Conservation (phyloP, 1,140 invertebrate genomes). For the Drosophila bipectinata region DNA sequence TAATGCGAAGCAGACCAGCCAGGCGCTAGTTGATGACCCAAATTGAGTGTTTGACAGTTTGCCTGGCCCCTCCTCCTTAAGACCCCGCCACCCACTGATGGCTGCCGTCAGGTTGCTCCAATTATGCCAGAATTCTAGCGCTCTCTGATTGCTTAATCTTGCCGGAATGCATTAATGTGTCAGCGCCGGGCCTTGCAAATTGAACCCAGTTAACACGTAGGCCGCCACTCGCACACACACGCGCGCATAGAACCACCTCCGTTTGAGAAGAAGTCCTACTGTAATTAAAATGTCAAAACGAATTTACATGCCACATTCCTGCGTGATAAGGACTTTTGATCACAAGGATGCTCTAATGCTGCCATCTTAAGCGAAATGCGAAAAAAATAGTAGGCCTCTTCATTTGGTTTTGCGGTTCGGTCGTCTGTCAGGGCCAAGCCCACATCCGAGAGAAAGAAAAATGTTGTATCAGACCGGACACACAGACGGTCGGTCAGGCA, state of each 20-base stretch:
- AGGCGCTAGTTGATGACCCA: conserved; percentile 44
- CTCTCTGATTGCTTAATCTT: conserved; percentile 73
- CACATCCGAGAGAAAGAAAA: conserved; percentile 26
- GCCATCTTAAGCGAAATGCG: neutral
- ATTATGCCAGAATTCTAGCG: conserved; percentile 36
- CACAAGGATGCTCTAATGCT: conserved; percentile 4
- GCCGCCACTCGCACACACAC: neutral
- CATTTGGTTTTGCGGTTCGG: conserved; percentile 60
- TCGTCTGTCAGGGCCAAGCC: conserved; percentile 44
- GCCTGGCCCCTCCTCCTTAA: neutral
- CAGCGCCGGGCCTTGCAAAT: conserved; percentile 34
- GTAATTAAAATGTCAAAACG: conserved; percentile 76
- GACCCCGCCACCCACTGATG: conserved; percentile 1
- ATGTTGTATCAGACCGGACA: conserved; percentile 46
- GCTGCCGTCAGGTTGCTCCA: conserved; percentile 39
- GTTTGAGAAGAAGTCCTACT: conserved; percentile 1
- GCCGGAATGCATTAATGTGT: conserved; percentile 77
- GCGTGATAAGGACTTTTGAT: conserved; percentile 3
- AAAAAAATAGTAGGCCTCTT: conserved; percentile 41
- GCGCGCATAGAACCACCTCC: neutral
- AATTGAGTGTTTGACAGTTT: conserved; percentile 69
- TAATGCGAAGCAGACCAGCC: conserved; percentile 27
- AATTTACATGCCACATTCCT: conserved; percentile 45
- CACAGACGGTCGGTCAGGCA: conserved; percentile 29
- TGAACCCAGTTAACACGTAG: conserved; percentile 43